Base-by-base conservation (phyloP, 2,113 vertebrate species). In the Astur gentilis region DNA sequence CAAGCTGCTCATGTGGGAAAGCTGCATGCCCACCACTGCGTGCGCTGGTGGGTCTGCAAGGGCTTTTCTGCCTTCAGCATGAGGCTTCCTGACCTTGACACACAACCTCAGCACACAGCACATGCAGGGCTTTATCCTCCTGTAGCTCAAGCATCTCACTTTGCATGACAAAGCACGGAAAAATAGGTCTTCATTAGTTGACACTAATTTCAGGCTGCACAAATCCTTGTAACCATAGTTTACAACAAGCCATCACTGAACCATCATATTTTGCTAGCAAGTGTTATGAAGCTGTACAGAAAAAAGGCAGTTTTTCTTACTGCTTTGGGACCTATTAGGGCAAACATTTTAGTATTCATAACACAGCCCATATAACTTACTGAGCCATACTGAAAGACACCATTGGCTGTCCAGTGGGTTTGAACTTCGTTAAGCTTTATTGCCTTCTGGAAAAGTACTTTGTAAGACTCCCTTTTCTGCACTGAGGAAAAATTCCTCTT, bases 371-470 rank as follows among this genome's bases (percentile, higher is more conserved):
- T 80, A 42, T 89, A 95, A 90, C 85, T 97, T 93, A 84, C 77
- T 90, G 78, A 92, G 64, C 25, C 36, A 64, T 79, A 20, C 79
- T 94, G 45, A 95, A 91, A 94, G 45, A 87, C 50, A 86, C 11
- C 7, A 73, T 64, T 87, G 78, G 44, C 61, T 57, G 6, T 89
- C 60, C 34, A 72, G 54, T 66, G 86, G 62, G 44, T 83, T 89
- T 95, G 90, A 96, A 93, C 84, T 83, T 9, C 45, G 36, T 49
- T 95, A 65, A 92, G 79, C 70, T 97, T 95, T 93, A 95, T 82
- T 96, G 55, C 32, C 67, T 96, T 75, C 83, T 81, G 27, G 61
- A 92, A 92, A 91, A 94, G 25, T n/a, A 55, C 40, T 87, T 94
- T 88, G 25, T 85, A 89, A 89, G 58, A 87, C 52, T 96, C 26